Evolutionary conservation across 1,140 invertebrate genomes (phyloP).

Genomic region (Drosophila grimshawi): DNA sequence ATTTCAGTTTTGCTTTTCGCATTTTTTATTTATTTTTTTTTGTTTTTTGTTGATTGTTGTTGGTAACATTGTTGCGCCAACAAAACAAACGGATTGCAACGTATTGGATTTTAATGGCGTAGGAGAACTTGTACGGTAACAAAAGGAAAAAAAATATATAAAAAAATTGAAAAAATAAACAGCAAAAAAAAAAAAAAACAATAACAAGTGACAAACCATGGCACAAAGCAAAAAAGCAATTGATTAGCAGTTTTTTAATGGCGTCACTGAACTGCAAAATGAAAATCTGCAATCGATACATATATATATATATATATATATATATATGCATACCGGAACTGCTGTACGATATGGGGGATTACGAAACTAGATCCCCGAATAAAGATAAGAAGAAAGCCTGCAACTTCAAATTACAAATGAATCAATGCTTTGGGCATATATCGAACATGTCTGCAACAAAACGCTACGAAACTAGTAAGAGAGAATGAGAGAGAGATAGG

Average conservation of each 20-base stretch:
- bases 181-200: neutral
- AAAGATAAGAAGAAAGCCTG: too few relatives aligned
- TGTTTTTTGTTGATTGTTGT: neutral
- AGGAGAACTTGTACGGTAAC: slow-evolving; percentile 19
- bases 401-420: too few relatives aligned
- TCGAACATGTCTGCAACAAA: too few relatives aligned
- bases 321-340: slow-evolving; percentile 23
- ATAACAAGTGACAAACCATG: slow-evolving; percentile 15
- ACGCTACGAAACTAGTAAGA: too few relatives aligned
- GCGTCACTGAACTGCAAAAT: slow-evolving; percentile 65
- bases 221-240: slow-evolving; percentile 44
- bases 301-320: neutral
- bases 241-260: slow-evolving; percentile 65
- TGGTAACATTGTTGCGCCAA: slow-evolving; percentile 39
- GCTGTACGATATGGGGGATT: neutral
- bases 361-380: too few relatives aligned
- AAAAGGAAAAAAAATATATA: slow-evolving; percentile 9
- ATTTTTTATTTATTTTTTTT: neutral
- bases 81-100: slow-evolving; percentile 34
- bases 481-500: too few relatives aligned
- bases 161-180: slow-evolving; percentile 7
- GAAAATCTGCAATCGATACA: slow-evolving; percentile 38
- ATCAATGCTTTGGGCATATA: too few relatives aligned
- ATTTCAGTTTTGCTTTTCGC: neutral
- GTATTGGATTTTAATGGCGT: slow-evolving; percentile 1